Percentiles rank a stretch among this genome's conserved stretches.
Conservation (phyloP, 2,113 vertebrate species). For the Seriola quinqueradiata region DNA sequence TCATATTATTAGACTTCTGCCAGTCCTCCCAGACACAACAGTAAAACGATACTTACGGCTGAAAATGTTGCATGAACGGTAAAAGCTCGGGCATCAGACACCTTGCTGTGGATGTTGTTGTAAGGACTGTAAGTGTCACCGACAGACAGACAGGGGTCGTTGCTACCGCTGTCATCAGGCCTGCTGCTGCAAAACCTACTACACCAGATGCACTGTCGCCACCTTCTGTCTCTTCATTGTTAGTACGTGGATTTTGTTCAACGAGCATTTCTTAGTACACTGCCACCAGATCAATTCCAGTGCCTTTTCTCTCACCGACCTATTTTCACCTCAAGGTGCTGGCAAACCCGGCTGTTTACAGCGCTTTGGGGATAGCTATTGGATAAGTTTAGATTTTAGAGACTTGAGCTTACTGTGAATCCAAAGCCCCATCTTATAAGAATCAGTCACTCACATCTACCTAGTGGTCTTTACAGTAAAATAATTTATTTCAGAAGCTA, state of each 20-base stretch:
- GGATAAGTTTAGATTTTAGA: not conserved
- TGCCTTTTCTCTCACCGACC: not conserved
- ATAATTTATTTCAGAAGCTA: constrained; percentile 22
- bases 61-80: not conserved
- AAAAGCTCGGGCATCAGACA: constrained; percentile 45
- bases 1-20: not conserved
- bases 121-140: constrained; percentile 10
- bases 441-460: not conserved
- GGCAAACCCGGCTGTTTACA: not conserved
- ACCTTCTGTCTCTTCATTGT: constrained; percentile 14
- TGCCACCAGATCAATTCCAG: not conserved
- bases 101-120: constrained; percentile 52
- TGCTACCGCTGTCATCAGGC: constrained; percentile 36
- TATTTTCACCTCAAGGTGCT: not conserved
- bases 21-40: not conserved
- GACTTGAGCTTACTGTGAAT: too few relatives aligned
- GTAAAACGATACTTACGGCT: constrained; percentile 39
- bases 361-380: not conserved
- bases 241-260: not conserved
- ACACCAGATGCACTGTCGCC: constrained; percentile 1
- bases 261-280: not conserved
- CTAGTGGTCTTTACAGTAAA: constrained; percentile 6
- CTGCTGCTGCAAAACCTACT: not conserved
- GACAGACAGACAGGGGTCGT: constrained; percentile 7
- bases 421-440: not conserved